These are phyloP conservation scores for Anarhynchus alexandrinus DNA, from an alignment of 2,113 vertebrate species.

Conservation along the genomic window DNA sequence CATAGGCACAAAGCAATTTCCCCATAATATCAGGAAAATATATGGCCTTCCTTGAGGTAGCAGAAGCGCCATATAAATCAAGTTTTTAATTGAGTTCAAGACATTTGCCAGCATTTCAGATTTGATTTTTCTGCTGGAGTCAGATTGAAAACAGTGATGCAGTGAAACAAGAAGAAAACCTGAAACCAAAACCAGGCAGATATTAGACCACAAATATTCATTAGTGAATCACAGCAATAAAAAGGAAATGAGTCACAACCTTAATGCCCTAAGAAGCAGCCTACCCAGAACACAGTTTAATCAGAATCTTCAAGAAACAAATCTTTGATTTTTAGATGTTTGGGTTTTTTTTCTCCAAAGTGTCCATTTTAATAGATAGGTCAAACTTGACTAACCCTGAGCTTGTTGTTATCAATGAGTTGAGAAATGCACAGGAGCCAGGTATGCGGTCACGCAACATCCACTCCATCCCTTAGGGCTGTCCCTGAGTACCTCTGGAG, in stretches of 20 bases:
- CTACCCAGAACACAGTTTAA: background rate
- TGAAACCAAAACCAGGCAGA: background rate
- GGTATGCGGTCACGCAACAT: rapidly evolving
- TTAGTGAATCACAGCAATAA: background rate
- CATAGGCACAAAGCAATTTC: background rate
- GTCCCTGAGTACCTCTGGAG: background rate
- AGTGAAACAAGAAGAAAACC: background rate
- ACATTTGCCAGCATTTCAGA: background rate
- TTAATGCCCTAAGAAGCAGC: background rate
- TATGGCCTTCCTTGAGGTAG: background rate
- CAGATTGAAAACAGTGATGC: background rate
- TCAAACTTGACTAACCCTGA: background rate
- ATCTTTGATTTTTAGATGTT: background rate
- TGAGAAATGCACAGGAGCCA: background rate
- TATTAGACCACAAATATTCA: background rate
- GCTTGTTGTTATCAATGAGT: background rate
- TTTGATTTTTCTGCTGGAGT: background rate
- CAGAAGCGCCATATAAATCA: background rate
- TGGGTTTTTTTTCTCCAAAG: background rate
- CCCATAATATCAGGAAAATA: background rate
- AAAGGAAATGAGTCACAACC: background rate
- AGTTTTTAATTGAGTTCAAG: background rate
- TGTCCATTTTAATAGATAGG: background rate
- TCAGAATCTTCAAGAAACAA: background rate
- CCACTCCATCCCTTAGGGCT: background rate